Evolutionary conservation across 2,113 vertebrate genomes (phyloP).

Genomic region (Litocranius walleri): DNA sequence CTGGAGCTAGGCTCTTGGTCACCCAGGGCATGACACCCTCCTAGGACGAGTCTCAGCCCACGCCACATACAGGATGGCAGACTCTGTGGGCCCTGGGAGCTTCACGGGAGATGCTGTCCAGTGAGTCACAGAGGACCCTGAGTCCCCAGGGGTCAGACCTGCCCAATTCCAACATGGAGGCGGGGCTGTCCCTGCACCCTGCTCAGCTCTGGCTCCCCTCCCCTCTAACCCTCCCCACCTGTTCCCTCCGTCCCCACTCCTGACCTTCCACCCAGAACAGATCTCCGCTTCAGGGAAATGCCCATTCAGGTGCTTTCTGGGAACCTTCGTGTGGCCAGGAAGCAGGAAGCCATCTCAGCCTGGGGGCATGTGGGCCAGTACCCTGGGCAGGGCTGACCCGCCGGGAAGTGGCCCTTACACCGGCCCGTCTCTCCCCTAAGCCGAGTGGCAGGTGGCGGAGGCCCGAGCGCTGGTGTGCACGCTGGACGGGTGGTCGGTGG

Average conservation of each 20-base stretch:
- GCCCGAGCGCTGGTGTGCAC: constrained; percentile 88
- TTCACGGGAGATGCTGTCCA: accelerated
- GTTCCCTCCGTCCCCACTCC: neutral
- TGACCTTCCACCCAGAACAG: accelerated
- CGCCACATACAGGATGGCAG: neutral
- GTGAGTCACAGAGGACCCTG: neutral
- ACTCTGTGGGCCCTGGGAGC: neutral
- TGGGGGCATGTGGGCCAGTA: neutral
- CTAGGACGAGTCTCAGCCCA: neutral
- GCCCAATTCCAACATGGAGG: accelerated
- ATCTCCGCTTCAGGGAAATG: neutral
- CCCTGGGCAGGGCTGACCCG: neutral
- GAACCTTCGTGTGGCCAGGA: accelerated
- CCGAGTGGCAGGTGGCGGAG: constrained; percentile 90
- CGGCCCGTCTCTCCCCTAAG: constrained; percentile 63
- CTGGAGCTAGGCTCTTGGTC: neutral
- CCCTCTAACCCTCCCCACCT: too few species aligned
- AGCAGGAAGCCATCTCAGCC: neutral
- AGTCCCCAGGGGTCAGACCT: neutral
- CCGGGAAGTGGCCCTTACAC: accelerated
- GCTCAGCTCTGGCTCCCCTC: neutral
- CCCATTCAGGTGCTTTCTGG: too few species aligned
- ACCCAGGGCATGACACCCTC: neutral
- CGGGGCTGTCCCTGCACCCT: too few species aligned
- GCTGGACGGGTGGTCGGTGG: constrained; percentile 88